Conservation (phyloP, 2,113 vertebrate species). For the Ophiodon elongatus region DNA sequence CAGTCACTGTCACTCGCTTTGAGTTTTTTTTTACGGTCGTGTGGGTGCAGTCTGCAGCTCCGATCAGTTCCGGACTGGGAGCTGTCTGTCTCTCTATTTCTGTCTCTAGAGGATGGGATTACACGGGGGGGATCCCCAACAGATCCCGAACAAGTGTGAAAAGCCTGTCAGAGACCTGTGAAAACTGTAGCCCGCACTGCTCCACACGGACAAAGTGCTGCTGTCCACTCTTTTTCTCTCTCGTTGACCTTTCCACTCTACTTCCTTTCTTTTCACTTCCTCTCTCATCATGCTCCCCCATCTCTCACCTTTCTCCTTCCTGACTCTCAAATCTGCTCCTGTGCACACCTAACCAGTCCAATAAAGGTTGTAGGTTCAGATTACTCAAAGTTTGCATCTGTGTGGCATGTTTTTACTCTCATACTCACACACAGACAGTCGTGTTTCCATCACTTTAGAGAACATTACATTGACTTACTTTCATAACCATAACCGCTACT, state of each 20-base stretch:
- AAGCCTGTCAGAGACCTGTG: slow-evolving; percentile 70
- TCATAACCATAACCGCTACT: too few species aligned
- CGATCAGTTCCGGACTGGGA: slow-evolving; percentile 41
- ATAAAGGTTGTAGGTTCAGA: slow-evolving; percentile 84
- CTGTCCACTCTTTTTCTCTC: slow-evolving; percentile 51
- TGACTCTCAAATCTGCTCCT: slow-evolving; percentile 74
- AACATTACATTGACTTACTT: too few species aligned
- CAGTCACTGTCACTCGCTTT: slow-evolving; percentile 48
- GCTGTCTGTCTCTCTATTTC: slow-evolving; percentile 1
- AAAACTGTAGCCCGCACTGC: slow-evolving; percentile 59
- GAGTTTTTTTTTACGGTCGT: slow-evolving; percentile 43
- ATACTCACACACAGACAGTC: neutral
- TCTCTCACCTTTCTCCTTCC: slow-evolving; percentile 60
- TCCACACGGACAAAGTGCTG: slow-evolving; percentile 54
- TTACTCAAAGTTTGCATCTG: slow-evolving; percentile 50
- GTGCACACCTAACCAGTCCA: slow-evolving; percentile 78
- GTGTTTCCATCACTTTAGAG: too few species aligned
- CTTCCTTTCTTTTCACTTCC: slow-evolving; percentile 65
- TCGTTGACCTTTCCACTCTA: slow-evolving; percentile 59
- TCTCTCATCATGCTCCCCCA: slow-evolving; percentile 38
- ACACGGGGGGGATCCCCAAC: slow-evolving; percentile 24
- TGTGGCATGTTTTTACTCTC: slow-evolving; percentile 39
- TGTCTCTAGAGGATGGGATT: slow-evolving; percentile 37
- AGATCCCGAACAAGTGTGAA: slow-evolving; percentile 65
- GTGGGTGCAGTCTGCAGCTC: slow-evolving; percentile 44